These are phyloP conservation scores for Tinamus major DNA, from an alignment of 2,797 vertebrate species.

Conservation along the genomic window DNA sequence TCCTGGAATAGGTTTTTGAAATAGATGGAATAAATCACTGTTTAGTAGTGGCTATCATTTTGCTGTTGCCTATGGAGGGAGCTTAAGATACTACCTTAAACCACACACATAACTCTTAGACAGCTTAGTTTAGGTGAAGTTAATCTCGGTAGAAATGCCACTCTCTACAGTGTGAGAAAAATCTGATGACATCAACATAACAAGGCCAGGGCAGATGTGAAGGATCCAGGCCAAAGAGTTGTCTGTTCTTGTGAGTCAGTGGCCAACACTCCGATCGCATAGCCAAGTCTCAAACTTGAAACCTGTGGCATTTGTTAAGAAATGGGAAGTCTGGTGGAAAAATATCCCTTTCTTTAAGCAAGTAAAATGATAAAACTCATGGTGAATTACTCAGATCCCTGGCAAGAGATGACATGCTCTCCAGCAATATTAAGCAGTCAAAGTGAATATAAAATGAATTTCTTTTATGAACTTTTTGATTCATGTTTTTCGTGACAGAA, in stretches of 20 bases:
- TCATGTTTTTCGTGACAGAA: not conserved
- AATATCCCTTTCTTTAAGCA: not conserved
- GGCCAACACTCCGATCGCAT: not conserved
- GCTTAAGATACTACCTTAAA: not conserved
- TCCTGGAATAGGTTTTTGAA: conserved; percentile 15
- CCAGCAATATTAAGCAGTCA: not conserved
- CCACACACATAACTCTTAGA: not conserved
- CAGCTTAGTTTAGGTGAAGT: not conserved
- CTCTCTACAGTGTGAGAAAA: not conserved
- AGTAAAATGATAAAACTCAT: not conserved
- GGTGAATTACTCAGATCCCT: not conserved
- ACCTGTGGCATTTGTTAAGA: not conserved
- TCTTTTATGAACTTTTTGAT: not conserved
- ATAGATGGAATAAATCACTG: conserved; percentile 22
- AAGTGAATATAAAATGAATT: not conserved
- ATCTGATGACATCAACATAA: not conserved
- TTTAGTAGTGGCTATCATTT: not conserved
- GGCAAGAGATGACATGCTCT: not conserved
- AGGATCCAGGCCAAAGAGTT: not conserved
- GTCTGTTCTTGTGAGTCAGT: not conserved
- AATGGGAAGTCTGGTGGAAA: not conserved
- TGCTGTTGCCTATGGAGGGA: not conserved
- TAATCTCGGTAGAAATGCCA: not conserved
- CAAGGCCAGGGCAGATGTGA: not conserved
- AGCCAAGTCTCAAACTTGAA: not conserved